phyloP scores from a whole-genome alignment of 1,140 invertebrate genomes.

The Diachasma alloeum region DNA sequence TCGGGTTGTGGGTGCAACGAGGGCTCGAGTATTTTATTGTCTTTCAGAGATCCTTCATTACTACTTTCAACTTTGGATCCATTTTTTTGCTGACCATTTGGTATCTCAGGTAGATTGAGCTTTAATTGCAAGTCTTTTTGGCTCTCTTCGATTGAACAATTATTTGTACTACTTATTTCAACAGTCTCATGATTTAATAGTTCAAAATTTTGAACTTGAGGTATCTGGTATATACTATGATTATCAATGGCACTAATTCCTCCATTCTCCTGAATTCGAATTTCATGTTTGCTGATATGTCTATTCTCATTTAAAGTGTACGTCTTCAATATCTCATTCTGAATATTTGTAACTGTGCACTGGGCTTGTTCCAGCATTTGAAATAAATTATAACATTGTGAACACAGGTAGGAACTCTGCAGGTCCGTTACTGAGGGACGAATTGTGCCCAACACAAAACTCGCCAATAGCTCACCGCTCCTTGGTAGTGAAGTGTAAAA shows the following conservation, averaged over 20 bases:
- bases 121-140: neutral
- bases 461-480: constrained; percentile 43
- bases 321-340: constrained; percentile 48
- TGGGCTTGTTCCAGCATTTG: constrained; percentile 54
- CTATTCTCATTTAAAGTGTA: constrained; percentile 31
- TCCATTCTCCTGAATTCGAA: neutral
- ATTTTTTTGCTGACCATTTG: neutral
- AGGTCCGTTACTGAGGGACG: constrained; percentile 27
- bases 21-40: neutral
- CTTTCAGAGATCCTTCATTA: neutral
- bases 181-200: neutral
- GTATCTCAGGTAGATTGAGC: neutral
- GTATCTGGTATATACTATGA: constrained; percentile 16
- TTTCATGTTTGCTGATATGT: constrained; percentile 19
- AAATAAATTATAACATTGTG: constrained; percentile 50
- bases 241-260: neutral
- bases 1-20: neutral
- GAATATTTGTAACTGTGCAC: constrained; percentile 46
- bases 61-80: neutral
- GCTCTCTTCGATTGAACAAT: neutral
- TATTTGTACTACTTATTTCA: neutral
- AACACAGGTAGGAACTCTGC: constrained; percentile 45
- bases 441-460: constrained; percentile 44
- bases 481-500: constrained; percentile 48
- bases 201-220: constrained; percentile 37